Evolutionary conservation across 2,113 vertebrate species (phyloP), one percentile per base, ranked within the genome.

Genomic region (Gymnogyps californianus): DNA sequence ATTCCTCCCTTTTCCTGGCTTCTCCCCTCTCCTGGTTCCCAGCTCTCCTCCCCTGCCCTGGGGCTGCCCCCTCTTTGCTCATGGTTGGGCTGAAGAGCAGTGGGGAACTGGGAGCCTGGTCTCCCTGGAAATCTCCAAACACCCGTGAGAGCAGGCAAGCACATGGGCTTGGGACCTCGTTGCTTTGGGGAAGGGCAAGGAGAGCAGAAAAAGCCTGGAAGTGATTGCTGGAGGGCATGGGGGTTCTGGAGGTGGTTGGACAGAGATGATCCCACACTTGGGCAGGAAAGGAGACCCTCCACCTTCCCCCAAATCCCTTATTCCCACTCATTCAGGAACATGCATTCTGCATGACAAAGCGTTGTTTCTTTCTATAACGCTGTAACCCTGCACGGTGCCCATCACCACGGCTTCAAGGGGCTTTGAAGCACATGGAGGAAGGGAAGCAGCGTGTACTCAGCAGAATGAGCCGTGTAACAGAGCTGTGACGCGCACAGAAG

Each of bases 381-480:
- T 16, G 16, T 49, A 29, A 47, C 18, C 29, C 69, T 29, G 29
- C 31, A 6, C 18, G 18, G 40, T 17, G 32, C 25, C 40, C 59
- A 42, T 34, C 15, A 28, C 34, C 2, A 1, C 1, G 0, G 52
- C 29, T 40, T 51, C 54, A 38, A 18, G 28, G 44, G 4, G 17
- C n/a, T 69, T 36, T 2, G 1, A 71, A 66, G 58, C 46, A 9
- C 14, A 0, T 2, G 10, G 58, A 57, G 18, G 25, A 52, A 42
- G 8, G 31, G 38, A 69, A 47, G 46, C 12, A 20, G 13, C 0
- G 4, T 32, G 40, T 19, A 28, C 25, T 29, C 44, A 28, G 51
- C 5, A 46, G 34, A 81, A 57, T 1, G 5, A 34, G 25, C 38
- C 28, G n/a, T 0, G 0, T 47, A 67, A 74, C 40, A 11, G 22